Conservation (phyloP, 2,888 invertebrate species). For the Adelphocoris suturalis region DNA sequence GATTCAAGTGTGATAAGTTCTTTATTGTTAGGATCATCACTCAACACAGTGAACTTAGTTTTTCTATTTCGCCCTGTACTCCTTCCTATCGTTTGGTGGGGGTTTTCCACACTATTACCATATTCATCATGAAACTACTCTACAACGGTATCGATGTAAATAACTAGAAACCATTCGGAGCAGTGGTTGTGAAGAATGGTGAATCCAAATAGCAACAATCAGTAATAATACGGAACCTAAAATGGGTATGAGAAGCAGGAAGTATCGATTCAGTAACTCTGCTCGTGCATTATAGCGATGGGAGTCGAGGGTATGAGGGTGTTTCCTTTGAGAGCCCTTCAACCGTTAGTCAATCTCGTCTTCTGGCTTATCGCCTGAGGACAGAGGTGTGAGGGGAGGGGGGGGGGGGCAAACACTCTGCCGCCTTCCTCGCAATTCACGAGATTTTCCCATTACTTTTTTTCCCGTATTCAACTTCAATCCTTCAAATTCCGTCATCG, state of each 20-base stretch:
- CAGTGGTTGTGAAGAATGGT: neutral
- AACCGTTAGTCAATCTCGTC: conserved; percentile 56
- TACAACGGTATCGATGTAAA: no score
- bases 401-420: neutral
- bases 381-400: neutral
- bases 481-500: conserved; percentile 5
- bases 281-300: conserved; percentile 1
- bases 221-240: neutral
- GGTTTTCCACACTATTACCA: no score
- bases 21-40: no score
- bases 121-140: no score
- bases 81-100: no score
- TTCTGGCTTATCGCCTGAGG: conserved; percentile 52
- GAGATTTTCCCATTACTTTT: conserved; percentile 6
- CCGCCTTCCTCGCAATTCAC: neutral
- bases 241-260: conserved; percentile 14
- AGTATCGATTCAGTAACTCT: conserved; percentile 7
- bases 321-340: conserved; percentile 54
- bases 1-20: no score
- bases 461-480: conserved; percentile 11
- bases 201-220: neutral
- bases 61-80: no score
- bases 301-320: conserved; percentile 1
- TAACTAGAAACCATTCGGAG: no score
- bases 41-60: no score